Base-by-base conservation (phyloP, 2,888 invertebrate genomes). In the Heliconius ismenius region DNA sequence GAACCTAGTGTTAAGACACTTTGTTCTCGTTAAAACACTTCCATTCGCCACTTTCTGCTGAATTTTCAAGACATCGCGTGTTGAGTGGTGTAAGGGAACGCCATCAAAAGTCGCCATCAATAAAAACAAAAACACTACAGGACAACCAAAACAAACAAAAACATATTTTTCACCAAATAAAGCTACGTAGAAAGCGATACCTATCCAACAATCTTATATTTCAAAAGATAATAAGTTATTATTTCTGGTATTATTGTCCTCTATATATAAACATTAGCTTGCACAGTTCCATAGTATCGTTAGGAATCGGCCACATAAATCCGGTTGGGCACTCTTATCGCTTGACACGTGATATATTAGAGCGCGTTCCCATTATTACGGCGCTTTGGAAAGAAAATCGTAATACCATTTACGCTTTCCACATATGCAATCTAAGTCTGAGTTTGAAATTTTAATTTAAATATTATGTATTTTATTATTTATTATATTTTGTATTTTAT, bases 251-350 rank as follows among this genome's bases (percentile, higher is more conserved):
- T 62, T 39, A 36, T 60, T 73, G 36, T 39, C 21, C 21, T 9
- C 62, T 43, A 11, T 58, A 67, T 39, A 74, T 76, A 76, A 67
- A 28, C 60, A 81, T 83, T 83, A 83, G 82, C 67, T 64, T 65
- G 74, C 58, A 72, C 49, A 75, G 58, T 62, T 73, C 63, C 32
- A 73, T 65, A 69, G 81, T 87, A 88, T 88, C 86, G 85, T 85
- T 84, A 82, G 85, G 85, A 89, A 88, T 88, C 86, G 85, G 82
- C 82, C 83, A 84, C 87, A 90, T 90, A 90, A 91, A 90, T 91
- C 88, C 85, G 78, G 74, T 77, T 78, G 85, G 85, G 82, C 84
- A 83, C 83, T 87, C 84, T 89, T 90, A 91, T 90, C 90, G 87
- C 79, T 79, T 73, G 78, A 78, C 78, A 80, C 83, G 84, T 89